These are phyloP conservation scores for Enteromius trimaculatus DNA, from an alignment of 2,797 vertebrate species.

Conservation along the genomic window DNA sequence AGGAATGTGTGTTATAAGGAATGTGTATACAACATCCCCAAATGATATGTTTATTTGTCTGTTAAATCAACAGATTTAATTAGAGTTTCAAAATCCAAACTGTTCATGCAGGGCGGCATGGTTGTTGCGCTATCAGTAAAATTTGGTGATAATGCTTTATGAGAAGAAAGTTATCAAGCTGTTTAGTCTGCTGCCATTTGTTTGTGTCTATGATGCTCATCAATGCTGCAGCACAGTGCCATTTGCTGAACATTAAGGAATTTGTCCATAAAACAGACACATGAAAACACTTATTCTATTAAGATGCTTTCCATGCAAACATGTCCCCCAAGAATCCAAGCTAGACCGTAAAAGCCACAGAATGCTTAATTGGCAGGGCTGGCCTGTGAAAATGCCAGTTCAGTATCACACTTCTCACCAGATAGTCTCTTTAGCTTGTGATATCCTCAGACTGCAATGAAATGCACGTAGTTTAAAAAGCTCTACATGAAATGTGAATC, in stretches of 20 bases:
- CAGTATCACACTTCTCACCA: constrained; percentile 15
- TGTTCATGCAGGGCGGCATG: neutral
- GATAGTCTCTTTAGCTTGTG: neutral
- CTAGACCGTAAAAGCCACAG: constrained; percentile 39
- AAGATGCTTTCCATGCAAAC: constrained; percentile 58
- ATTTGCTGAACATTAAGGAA: constrained; percentile 44
- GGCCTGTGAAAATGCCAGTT: constrained; percentile 46
- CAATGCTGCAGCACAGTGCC: neutral
- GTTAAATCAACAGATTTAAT: neutral
- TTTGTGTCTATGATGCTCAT: constrained; percentile 18
- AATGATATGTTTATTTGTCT: neutral
- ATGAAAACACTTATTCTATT: constrained; percentile 63
- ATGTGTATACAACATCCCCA: neutral
- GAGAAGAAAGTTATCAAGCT: neutral
- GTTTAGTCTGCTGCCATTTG: constrained; percentile 1
- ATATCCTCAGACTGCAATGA: neutral
- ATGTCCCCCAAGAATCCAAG: constrained; percentile 49
- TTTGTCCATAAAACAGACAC: constrained; percentile 53
- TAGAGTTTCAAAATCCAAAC: neutral
- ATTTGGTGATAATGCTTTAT: neutral
- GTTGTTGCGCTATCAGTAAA: neutral
- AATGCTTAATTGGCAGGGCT: constrained; percentile 43
- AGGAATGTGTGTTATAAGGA: neutral
- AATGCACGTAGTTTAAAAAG: neutral
- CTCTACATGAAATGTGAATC: neutral